Base-by-base conservation (phyloP, 2,888 invertebrate genomes). In the Trissoscelio sp. region DNA sequence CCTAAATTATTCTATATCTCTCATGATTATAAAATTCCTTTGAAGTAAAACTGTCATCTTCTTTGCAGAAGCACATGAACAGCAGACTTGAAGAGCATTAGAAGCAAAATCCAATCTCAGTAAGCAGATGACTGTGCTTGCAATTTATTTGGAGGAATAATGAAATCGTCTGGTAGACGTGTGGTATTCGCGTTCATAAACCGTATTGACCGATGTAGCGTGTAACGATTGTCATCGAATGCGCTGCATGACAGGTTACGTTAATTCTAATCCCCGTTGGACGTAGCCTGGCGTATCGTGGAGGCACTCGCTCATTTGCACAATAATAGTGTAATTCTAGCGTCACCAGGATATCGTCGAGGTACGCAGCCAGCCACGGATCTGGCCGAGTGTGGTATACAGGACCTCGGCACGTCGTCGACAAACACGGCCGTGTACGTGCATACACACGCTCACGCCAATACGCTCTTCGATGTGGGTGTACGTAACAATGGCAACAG, bases 291-390 rank as follows among this genome's bases (percentile, higher is more conserved):
- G 78, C 83, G 84, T 86, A 88, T 88, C 86, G 85, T 84, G 83
- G 82, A 83, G 84, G 83, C 85, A 85, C 81, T 86, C 85, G 85
- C 86, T 88, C 87, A 89, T 89, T 88, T 88, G 87, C 88, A 89
- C 88, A 87, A 89, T 89, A 89, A 88, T 88, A 87, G 87, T 86
- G 87, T 87, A 87, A 88, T 88, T 89, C 88, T 84, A 84, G 85
- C 84, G 84, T 85, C 78, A 57, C 78, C 64, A 66, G 77, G 64
- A 77, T 78, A 79, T 72, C 78, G 74, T 31, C 64, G 74, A 58
- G 66, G 77, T 64, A 60, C 79, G 72, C 44, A 69, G 39, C 22
- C 55, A 57, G 69, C 72, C 37, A 60, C 72, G 55, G 66, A 55
- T 72, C 77, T 77, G 62, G 28, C 57, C 55, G 72, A 60, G 66